These are phyloP conservation scores for Philonicus albiceps DNA, from an alignment of 2,888 invertebrate genomes.

Conservation along the genomic window DNA sequence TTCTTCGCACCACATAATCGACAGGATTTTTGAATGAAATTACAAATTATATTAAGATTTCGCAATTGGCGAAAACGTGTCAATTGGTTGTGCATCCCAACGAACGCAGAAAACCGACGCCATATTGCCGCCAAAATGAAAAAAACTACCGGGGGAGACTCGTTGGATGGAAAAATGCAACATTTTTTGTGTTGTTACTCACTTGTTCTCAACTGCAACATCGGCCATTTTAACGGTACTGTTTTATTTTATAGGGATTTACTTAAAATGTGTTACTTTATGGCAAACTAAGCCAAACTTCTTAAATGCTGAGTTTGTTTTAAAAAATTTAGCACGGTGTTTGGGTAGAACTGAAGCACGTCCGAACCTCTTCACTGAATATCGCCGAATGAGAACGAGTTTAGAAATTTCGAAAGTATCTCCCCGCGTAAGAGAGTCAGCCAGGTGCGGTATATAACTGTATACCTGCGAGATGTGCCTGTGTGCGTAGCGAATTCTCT, in stretches of 20 bases:
- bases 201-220: constrained; percentile 63
- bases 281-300: neutral
- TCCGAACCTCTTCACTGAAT: constrained; percentile 58
- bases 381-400: constrained; percentile 62
- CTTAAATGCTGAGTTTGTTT: neutral
- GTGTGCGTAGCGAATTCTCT: neutral
- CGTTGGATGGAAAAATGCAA: constrained; percentile 3
- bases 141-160: constrained; percentile 34
- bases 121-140: constrained; percentile 54
- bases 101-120: constrained; percentile 50
- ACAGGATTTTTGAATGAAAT: neutral
- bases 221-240: constrained; percentile 61
- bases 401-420: constrained; percentile 49
- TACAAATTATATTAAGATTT: neutral
- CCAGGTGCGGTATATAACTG: neutral
- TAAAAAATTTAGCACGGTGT: constrained; percentile 10
- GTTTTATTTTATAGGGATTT: constrained; percentile 43
- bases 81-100: neutral
- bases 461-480: neutral
- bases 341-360: constrained; percentile 49
- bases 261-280: neutral
- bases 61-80: neutral
- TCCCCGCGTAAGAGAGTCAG: constrained; percentile 41
- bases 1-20: neutral
- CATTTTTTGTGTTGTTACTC: constrained; percentile 54